Base-by-base conservation (phyloP, 2,797 vertebrate species). In the Alosa sapidissima region DNA sequence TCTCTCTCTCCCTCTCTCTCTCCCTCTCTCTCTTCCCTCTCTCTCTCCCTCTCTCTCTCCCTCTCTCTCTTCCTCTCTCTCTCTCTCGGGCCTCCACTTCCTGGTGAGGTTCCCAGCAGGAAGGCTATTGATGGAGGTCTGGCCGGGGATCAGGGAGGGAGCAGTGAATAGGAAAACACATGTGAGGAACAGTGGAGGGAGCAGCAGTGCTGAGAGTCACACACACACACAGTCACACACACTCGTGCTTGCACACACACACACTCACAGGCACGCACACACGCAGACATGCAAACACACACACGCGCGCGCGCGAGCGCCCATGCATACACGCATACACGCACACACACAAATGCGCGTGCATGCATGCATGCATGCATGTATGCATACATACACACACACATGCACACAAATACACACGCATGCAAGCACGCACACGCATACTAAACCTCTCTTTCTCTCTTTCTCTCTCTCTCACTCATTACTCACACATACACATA, bases 31-130 rank as follows among this genome's bases (percentile, higher is more conserved):
- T 68, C 62, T 68, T n/a, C n/a, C n/a, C n/a, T n/a, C n/a, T n/a
- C 19, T 60, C 58, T n/a, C 58, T n/a, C 58, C 0, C 28, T 58
- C 14, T 16, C 54, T 58, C 13, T 21, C 0, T 58, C 54, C 3
- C 3, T 58, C 14, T 13, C 1, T 58, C 54, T 5, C 54, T 58
- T 54, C 19, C 54, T 58, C 54, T 21, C 62, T 68, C 62, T 68
- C 62, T 11, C 9, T 33, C 62, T 68, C 62, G 0, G 0, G 16
- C 62, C 7, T 11, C 47, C 60, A 72, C 83, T 86, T 86, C 81
- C 84, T 81, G 88, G 83, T 88, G 87, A 89, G 88, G 91, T 90
- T 93, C 92, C 91, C 91, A 93, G 88, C 90, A 92, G 92, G 86
- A 91, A 89, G 82, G 72, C 49, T 14, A 60, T 83, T 91, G 90